Evolutionary conservation across 2,888 invertebrate genomes (phyloP).

Genomic region (Anagyrus pseudococci): DNA sequence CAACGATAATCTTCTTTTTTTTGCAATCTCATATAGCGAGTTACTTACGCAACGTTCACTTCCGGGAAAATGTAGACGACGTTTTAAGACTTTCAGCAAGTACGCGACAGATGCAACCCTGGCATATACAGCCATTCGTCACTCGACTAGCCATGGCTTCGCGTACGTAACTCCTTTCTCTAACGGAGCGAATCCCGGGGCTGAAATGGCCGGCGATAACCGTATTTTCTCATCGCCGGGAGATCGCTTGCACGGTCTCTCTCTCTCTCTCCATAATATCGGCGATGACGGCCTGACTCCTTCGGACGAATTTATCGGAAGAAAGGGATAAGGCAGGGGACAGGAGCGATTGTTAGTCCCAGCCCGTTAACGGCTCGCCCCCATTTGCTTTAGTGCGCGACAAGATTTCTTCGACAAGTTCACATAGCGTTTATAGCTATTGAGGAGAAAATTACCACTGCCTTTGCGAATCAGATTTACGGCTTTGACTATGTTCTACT

Average conservation of each 20-base stretch:
- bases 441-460: background rate
- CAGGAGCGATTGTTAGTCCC: constrained; percentile 20
- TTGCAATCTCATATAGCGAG: too few species aligned
- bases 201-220: constrained; percentile 38
- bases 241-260: background rate
- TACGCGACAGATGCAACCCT: too few species aligned
- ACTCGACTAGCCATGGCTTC: too few species aligned
- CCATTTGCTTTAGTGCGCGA: background rate
- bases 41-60: too few species aligned
- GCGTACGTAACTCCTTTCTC: too few species aligned
- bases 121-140: too few species aligned
- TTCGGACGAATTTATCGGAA: constrained; percentile 13
- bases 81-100: too few species aligned
- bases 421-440: background rate
- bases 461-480: background rate
- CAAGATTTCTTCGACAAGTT: constrained; percentile 19
- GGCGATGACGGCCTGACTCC: constrained; percentile 21
- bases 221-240: constrained; percentile 37
- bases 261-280: too few species aligned
- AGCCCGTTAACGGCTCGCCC: constrained; percentile 24
- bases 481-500: too few species aligned
- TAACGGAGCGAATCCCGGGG: constrained; percentile 26
- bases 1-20: too few species aligned
- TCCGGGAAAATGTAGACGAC: too few species aligned
- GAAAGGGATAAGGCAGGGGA: too few species aligned